Base-by-base conservation (phyloP, 2,888 invertebrate genomes). In the Cephus nigrinus region DNA sequence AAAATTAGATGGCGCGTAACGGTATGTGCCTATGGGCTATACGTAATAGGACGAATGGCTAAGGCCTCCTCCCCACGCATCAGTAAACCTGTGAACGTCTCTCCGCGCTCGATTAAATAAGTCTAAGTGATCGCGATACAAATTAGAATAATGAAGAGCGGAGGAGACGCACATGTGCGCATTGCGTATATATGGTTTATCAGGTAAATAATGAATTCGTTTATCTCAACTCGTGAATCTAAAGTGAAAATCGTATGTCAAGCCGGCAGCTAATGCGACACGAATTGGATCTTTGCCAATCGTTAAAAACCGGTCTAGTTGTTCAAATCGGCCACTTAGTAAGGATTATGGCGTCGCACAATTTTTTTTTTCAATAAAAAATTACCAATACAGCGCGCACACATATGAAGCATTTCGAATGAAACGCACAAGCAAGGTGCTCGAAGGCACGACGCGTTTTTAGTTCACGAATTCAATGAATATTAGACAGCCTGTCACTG, bases 111-210 rank as follows among this genome's bases (percentile, higher is more conserved):
- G 5, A 55, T 55, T 23, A 23, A 23, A 55, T 23, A 55, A 55
- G 40, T 55, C 40, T 23, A 9, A 55, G 9, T 9, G 76, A 79
- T 76, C 78, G 69, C 77, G 36, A 55, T 15, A 35, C 12, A 69
- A 79, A 78, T 75, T 81, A 78, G 76, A 77, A 79, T 79, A 81
- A 76, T 79, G 31, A 12, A 69, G 68, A 81, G 78, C 75, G 77
- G 76, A 75, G 78, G 74, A 34, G 12, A 15, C 31, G 74, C 68
- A 68, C 55, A 23, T 75, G 31, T 12, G 33, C 12, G 73, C 15
- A 15, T 40, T 23, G 23, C 40, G 23, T 23, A 23, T 23, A 55
- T 55, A 23, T 55, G 40, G 40, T 23, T 55, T 23, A 55, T 55
- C 40, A 9, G 23, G 40, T 55, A 55, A 55, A 55, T 55, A 55